phyloP scores from a whole-genome alignment of 2,797 vertebrate genomes.

The Balearica regulorum region DNA sequence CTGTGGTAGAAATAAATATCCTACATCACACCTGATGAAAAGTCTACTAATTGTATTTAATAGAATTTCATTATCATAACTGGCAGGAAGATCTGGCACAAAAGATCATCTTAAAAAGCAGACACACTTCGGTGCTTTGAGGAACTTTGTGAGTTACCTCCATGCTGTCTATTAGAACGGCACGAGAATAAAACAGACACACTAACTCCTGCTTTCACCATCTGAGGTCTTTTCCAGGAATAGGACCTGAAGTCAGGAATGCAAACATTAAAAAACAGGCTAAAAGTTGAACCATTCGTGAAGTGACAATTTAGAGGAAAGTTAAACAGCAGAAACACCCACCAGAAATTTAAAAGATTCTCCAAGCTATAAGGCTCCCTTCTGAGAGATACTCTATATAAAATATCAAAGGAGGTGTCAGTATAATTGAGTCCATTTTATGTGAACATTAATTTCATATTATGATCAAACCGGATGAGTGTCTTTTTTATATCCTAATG shows the following conservation, averaged over 20 bases:
- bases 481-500: neutral
- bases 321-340: neutral
- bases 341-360: neutral
- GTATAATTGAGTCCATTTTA: neutral
- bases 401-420: neutral
- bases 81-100: neutral
- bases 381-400: neutral
- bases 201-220: neutral
- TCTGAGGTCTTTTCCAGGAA: neutral
- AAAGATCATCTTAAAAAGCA: neutral
- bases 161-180: neutral
- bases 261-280: neutral
- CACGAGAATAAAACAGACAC: neutral
- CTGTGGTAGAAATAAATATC: neutral
- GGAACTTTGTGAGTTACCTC: neutral
- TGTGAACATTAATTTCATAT: neutral
- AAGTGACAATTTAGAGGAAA: neutral
- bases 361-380: neutral
- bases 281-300: neutral
- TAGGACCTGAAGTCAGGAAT: neutral
- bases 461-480: neutral
- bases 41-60: neutral
- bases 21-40: neutral
- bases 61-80: neutral
- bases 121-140: neutral